phyloP scores from a whole-genome alignment of 2,888 invertebrate species.

The Sinelater perroti region DNA sequence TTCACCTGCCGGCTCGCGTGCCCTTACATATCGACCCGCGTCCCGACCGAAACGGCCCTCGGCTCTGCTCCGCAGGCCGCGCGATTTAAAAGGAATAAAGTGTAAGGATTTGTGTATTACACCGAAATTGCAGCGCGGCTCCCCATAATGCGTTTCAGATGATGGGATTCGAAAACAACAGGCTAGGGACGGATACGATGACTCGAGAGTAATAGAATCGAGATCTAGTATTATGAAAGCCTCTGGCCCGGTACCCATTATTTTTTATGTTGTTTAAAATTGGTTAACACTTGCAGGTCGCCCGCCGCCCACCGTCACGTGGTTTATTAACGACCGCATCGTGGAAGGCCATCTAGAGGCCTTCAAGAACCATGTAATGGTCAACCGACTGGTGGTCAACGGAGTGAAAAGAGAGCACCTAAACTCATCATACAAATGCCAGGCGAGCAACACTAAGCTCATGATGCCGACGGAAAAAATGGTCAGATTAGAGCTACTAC shows the following conservation, averaged over 20 bases:
- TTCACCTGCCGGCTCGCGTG: constrained; percentile 42
- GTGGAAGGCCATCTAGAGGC: constrained; percentile 76
- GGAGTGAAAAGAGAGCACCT: constrained; percentile 78
- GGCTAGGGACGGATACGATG: constrained; percentile 42
- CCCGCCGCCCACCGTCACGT: constrained; percentile 84
- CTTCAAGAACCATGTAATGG: constrained; percentile 77
- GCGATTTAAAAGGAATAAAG: constrained; percentile 26
- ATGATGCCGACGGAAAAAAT: constrained; percentile 84
- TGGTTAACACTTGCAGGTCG: constrained; percentile 67
- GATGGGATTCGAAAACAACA: constrained; percentile 49
- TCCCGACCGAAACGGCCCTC: constrained; percentile 19
- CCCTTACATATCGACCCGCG: constrained; percentile 40
- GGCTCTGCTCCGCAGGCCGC: constrained; percentile 19
- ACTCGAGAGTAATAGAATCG: constrained; percentile 45
- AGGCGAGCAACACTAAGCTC: constrained; percentile 87
- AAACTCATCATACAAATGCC: constrained; percentile 87
- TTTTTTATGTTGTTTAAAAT: background rate
- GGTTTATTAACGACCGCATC: constrained; percentile 78
- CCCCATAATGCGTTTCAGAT: constrained; percentile 51
- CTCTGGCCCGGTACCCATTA: background rate
- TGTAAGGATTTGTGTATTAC: constrained; percentile 28
- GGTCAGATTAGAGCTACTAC: constrained; percentile 82
- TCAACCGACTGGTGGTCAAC: constrained; percentile 80
- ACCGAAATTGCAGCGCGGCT: constrained; percentile 47
- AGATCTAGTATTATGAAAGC: constrained; percentile 1